Evolutionary conservation across 1,140 invertebrate genomes (phyloP).

Genomic region (Drosophila teissieri): DNA sequence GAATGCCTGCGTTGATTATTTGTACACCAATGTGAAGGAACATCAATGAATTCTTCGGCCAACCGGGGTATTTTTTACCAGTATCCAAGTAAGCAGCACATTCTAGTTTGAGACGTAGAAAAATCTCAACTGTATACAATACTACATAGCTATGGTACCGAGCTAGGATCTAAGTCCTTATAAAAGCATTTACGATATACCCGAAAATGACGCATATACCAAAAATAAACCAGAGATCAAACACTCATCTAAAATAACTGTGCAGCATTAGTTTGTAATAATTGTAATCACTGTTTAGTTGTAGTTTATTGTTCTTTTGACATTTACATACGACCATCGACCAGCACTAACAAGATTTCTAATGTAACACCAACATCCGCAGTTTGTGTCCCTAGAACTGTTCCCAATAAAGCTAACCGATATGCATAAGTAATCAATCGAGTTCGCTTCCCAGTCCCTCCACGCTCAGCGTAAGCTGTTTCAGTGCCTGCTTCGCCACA

Average conservation of each 20-base stretch:
- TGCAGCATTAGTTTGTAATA: conserved; percentile 60
- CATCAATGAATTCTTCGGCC: conserved; percentile 32
- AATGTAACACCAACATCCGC: conserved; percentile 28
- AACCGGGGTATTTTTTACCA: conserved; percentile 38
- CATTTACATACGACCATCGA: conserved; percentile 11
- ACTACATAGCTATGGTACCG: conserved; percentile 20
- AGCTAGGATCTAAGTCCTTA: conserved; percentile 25
- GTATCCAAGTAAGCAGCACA: conserved; percentile 23
- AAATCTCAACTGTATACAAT: conserved; percentile 41
- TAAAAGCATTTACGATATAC: conserved; percentile 58
- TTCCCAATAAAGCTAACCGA: conserved; percentile 48
- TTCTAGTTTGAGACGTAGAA: conserved; percentile 13
- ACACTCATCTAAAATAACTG: conserved; percentile 15
- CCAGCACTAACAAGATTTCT: conserved; percentile 22
- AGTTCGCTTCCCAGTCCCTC: conserved; percentile 83
- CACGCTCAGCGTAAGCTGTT: conserved; percentile 88
- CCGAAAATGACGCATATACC: conserved; percentile 51
- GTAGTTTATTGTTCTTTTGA: conserved; percentile 36
- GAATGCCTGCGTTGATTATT: conserved; percentile 48
- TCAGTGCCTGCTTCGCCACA: conserved; percentile 87
- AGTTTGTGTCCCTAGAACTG: conserved; percentile 15
- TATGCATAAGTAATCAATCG: conserved; percentile 49
- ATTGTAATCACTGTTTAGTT: conserved; percentile 41
- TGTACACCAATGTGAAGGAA: conserved; percentile 27
- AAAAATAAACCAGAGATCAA: conserved; percentile 47